A percentile compares a stretch with the other conserved stretches of the same genome.
phyloP scores from a whole-genome alignment of 2,113 vertebrate genomes.

The Naja naja region DNA sequence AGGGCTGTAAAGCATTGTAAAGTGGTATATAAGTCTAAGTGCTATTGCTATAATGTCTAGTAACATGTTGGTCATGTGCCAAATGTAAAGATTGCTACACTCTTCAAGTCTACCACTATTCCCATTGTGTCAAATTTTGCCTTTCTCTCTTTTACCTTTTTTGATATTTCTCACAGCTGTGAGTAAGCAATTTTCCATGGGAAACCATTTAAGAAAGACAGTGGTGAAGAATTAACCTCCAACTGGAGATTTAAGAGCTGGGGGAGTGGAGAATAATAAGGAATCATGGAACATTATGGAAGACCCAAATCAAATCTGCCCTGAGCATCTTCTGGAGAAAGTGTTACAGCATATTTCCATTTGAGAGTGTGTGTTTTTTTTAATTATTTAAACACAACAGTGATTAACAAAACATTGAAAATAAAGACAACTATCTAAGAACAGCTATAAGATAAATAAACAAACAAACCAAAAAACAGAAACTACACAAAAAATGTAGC shows the following conservation, averaged over 20 bases:
- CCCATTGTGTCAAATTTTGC: neutral
- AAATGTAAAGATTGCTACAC: neutral
- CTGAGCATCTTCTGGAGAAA: neutral
- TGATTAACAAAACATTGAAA: neutral
- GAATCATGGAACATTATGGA: neutral
- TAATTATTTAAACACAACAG: neutral
- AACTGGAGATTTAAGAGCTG: neutral
- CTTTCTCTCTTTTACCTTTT: neutral
- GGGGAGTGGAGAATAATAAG: neutral
- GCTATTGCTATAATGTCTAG: neutral
- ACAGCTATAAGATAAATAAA: neutral
- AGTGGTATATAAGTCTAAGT: too few species aligned
- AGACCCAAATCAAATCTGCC: neutral
- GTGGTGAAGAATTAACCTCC: neutral
- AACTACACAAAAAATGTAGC: neutral
- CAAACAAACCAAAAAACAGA: neutral
- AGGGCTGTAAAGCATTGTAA: too few species aligned
- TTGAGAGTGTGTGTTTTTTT: neutral
- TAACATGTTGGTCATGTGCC: neutral
- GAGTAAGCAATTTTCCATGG: neutral
- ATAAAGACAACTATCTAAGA: neutral
- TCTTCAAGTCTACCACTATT: neutral
- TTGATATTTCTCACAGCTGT: neutral
- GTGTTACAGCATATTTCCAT: neutral
- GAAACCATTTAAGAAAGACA: neutral